Conservation (phyloP, 2,888 invertebrate genomes). For the Drosophila nr. fundita region DNA sequence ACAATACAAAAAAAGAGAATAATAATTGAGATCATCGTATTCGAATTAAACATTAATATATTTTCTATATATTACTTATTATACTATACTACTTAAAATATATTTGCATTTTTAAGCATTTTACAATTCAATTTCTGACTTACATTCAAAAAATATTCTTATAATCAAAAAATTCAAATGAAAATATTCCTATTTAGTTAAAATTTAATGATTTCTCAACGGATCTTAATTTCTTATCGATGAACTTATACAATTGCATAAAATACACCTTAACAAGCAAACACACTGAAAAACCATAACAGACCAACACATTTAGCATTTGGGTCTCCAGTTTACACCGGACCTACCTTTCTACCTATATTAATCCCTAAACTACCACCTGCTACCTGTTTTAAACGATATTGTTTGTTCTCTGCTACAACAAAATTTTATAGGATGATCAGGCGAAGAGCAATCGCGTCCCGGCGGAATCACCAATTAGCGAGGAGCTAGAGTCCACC, state of each 20-base stretch:
- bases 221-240: too few relatives aligned
- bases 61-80: neutral
- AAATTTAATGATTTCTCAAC: neutral
- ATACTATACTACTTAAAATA: too few relatives aligned
- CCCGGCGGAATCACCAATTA: slow-evolving; percentile 74
- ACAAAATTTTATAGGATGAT: slow-evolving; percentile 55
- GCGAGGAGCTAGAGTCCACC: slow-evolving; percentile 70
- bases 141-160: neutral
- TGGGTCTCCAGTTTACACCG: neutral
- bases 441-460: slow-evolving; percentile 70
- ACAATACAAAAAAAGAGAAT: neutral
- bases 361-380: neutral
- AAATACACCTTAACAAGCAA: neutral
- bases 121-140: neutral
- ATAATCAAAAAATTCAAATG: neutral
- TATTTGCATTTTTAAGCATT: neutral
- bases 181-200: neutral
- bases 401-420: neutral
- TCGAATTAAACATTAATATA: neutral
- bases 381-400: neutral
- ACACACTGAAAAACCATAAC: neutral
- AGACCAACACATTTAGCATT: neutral
- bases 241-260: neutral
- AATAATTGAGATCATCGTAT: rapidly evolving
- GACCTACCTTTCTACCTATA: neutral